Evolutionary conservation across 35 echinoderm and acorn worm species (phyloP).

Genomic region (Ophioderma brevispina): DNA sequence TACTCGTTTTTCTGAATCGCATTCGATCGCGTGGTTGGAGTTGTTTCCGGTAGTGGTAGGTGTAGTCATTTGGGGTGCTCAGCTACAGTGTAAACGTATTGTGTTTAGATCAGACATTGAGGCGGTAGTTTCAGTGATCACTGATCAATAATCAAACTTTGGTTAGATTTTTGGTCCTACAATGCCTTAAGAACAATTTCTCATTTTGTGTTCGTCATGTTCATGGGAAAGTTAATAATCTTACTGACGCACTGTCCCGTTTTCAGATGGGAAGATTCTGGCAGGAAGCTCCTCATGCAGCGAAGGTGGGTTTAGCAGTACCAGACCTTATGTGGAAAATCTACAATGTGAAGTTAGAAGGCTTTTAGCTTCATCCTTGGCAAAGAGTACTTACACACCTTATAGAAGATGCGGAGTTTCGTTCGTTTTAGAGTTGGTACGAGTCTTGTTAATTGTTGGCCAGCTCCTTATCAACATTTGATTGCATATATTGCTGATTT

Average conservation of each 20-base stretch:
- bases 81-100: neutral
- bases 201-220: conserved; percentile 13
- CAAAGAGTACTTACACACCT: neutral
- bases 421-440: neutral
- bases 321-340: neutral
- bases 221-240: conserved; percentile 26
- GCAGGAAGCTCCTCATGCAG: conserved; percentile 3
- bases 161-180: conserved; percentile 20
- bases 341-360: neutral
- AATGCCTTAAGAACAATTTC: conserved; percentile 23
- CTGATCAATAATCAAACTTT: conserved; percentile 33
- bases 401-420: neutral
- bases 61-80: neutral
- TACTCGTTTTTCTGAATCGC: neutral
- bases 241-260: conserved; percentile 27
- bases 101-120: conserved; percentile 45
- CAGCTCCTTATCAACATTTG: neutral
- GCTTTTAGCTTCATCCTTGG: neutral
- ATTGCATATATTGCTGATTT: neutral
- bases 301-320: neutral
- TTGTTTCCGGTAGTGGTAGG: conserved; percentile 28
- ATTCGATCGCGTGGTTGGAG: conserved; percentile 37
- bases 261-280: conserved; percentile 32
- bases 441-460: neutral
- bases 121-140: conserved; percentile 33